These are phyloP conservation scores for Hydrozoanthus tunicans DNA, from an alignment of 64 coral and sea anemone species.

Conservation along the genomic window DNA sequence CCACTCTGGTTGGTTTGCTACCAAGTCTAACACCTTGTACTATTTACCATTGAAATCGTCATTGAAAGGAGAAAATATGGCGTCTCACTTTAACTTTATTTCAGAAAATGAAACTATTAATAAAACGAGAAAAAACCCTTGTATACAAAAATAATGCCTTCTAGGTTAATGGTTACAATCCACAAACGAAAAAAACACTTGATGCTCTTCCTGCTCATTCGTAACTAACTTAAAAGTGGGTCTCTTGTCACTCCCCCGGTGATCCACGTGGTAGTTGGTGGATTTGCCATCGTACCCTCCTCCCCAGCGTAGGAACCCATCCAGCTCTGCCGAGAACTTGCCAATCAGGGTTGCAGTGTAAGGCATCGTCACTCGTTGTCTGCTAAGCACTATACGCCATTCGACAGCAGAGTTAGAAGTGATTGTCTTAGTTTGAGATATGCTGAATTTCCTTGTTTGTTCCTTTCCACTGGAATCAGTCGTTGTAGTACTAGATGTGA, in stretches of 20 bases:
- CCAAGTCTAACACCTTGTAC: no score
- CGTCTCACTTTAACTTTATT: no score
- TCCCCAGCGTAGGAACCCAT: no score
- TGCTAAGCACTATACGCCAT: constrained; percentile 41
- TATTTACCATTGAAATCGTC: no score
- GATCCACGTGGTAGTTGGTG: constrained; percentile 57
- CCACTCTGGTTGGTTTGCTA: no score
- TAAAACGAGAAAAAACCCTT: no score
- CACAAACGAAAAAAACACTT: neutral
- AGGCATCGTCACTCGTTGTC: neutral
- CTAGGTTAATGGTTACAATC: neutral
- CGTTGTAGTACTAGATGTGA: neutral
- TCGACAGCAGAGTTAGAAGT: neutral
- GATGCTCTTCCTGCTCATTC: no score
- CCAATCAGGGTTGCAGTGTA: constrained; percentile 68
- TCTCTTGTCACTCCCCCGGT: neutral
- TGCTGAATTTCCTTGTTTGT: constrained; percentile 27
- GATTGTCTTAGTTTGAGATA: neutral
- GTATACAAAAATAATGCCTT: no score
- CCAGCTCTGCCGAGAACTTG: constrained; percentile 61
- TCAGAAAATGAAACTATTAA: no score
- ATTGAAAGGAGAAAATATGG: no score
- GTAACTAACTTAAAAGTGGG: neutral
- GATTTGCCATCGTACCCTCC: neutral
- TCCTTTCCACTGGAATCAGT: constrained; percentile 16